Conservation (phyloP, 2,797 vertebrate genomes). For the Thunnus albacares region DNA sequence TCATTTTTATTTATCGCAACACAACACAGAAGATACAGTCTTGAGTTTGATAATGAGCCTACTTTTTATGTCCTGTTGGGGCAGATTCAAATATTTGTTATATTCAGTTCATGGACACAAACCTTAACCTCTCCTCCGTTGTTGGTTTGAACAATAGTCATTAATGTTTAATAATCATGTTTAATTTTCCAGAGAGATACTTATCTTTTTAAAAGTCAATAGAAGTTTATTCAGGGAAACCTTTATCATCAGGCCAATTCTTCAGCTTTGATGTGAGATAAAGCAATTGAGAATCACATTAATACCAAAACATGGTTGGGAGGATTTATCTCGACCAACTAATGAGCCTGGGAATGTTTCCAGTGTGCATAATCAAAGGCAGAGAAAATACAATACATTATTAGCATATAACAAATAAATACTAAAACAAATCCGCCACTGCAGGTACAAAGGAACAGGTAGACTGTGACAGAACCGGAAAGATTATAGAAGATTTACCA, state of each 20-base stretch:
- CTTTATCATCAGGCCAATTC: constrained; percentile 79
- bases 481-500: constrained; percentile 72
- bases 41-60: constrained; percentile 21
- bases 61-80: neutral
- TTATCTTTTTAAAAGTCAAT: constrained; percentile 74
- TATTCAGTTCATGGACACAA: constrained; percentile 32
- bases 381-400: constrained; percentile 76
- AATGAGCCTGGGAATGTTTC: constrained; percentile 82
- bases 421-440: constrained; percentile 54
- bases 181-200: constrained; percentile 70
- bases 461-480: constrained; percentile 60
- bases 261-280: constrained; percentile 81
- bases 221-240: constrained; percentile 55
- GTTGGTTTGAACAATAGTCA: constrained; percentile 55
- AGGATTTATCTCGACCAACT: constrained; percentile 80
- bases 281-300: constrained; percentile 77
- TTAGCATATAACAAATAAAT: constrained; percentile 80
- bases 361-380: constrained; percentile 78
- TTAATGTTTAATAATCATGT: constrained; percentile 70
- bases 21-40: neutral
- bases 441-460: constrained; percentile 64
- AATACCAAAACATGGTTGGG: constrained; percentile 72
- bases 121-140: constrained; percentile 42
- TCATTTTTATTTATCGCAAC: neutral
- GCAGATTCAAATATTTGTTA: constrained; percentile 27